phyloP scores from a whole-genome alignment of 92 coral and sea anemone genomes.

The Zoanthus solanderi region DNA sequence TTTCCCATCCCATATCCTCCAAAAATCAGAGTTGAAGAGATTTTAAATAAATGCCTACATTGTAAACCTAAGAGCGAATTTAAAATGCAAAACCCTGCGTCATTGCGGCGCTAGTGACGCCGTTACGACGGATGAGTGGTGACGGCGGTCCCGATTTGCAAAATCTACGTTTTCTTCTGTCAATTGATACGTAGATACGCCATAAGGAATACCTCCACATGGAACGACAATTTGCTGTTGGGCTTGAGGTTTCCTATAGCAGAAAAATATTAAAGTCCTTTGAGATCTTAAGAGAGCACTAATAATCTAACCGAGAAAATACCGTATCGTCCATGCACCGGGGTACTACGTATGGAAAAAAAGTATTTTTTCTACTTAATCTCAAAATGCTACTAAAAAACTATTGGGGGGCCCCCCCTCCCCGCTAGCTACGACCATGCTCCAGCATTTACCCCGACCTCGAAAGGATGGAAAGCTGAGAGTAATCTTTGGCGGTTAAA shows the following conservation, averaged over 20 bases:
- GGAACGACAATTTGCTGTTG: constrained; percentile 90
- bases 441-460: too few relatives aligned
- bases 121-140: constrained; percentile 95
- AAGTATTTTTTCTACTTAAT: too few relatives aligned
- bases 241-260: constrained; percentile 77
- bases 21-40: background rate
- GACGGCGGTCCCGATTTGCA: constrained; percentile 94
- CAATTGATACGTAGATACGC: constrained; percentile 88
- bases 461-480: too few relatives aligned
- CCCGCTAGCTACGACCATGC: too few relatives aligned
- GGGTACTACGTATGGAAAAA: too few relatives aligned
- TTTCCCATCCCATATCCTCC: background rate
- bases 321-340: too few relatives aligned
- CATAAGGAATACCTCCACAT: constrained; percentile 86
- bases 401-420: too few relatives aligned
- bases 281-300: too few relatives aligned
- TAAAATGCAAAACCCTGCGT: constrained; percentile 10
- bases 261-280: background rate
- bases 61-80: background rate
- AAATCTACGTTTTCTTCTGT: constrained; percentile 99
- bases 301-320: too few relatives aligned
- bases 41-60: too few relatives aligned
- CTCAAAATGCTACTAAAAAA: too few relatives aligned
- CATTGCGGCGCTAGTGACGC: constrained; percentile 73
- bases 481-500: too few relatives aligned